Conservation (phyloP, 2,888 invertebrate species). For the Rhagonycha fulva region DNA sequence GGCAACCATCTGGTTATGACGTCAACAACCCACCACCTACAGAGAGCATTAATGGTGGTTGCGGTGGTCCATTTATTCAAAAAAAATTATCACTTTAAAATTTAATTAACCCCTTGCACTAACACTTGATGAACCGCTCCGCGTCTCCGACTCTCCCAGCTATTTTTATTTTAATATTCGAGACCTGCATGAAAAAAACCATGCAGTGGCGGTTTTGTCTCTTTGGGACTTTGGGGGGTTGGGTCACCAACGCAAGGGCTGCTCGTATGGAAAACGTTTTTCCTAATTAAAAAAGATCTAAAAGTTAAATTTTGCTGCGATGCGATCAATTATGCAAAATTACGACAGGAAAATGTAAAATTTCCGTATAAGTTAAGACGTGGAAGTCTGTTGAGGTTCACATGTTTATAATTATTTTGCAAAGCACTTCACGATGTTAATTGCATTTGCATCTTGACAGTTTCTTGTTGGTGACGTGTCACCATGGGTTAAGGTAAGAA, state of each 20-base stretch:
- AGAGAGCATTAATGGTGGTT: conserved; percentile 36
- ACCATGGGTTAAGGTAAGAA: conserved; percentile 56
- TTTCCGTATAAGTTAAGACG: neutral
- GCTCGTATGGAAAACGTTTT: neutral
- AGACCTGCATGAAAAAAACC: neutral
- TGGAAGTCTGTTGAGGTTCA: conserved; percentile 27
- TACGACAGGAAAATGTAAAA: neutral
- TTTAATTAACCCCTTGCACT: neutral
- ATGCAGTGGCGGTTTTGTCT: neutral
- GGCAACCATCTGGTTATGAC: conserved; percentile 37
- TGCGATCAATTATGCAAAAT: neutral
- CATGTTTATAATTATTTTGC: conserved; percentile 56
- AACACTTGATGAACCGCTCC: neutral
- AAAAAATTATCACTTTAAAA: neutral
- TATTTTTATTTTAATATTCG: neutral
- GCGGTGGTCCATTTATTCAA: neutral
- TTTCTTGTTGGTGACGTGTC: conserved; percentile 55
- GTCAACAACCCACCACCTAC: conserved; percentile 30
- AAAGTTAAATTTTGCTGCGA: neutral
- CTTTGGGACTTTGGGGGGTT: neutral
- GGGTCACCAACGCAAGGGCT: neutral
- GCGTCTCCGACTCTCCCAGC: no score
- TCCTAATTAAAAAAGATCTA: neutral
- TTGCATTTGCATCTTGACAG: conserved; percentile 57
- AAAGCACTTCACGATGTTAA: conserved; percentile 54